Conservation (phyloP, 64 coral and sea anemone genomes). For the Pocillopora verrucosa region DNA sequence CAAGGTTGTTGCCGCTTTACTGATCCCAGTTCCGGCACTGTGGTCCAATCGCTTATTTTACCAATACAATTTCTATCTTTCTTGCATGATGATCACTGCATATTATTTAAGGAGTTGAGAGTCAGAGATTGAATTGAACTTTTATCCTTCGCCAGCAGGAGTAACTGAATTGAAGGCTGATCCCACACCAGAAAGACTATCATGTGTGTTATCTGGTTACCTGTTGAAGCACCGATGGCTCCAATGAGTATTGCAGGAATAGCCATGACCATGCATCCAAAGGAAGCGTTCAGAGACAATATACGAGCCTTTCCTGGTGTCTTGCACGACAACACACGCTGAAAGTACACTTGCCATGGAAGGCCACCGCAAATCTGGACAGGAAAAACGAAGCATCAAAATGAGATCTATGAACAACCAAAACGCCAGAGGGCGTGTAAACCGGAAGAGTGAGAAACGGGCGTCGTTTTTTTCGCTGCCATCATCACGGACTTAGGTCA, state of each 20-base stretch:
- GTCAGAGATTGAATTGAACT: no score
- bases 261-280: constrained; percentile 52
- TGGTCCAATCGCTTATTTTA: no score
- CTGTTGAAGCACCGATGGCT: constrained; percentile 61
- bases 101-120: no score
- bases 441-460: no score
- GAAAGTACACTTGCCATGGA: constrained; percentile 83
- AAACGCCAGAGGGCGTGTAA: no score
- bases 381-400: not conserved
- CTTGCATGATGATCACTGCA: no score
- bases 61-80: no score
- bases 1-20: no score
- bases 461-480: no score
- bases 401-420: not conserved
- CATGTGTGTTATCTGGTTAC: not conserved
- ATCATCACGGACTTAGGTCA: no score
- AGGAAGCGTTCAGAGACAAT: constrained; percentile 37
- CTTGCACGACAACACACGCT: constrained; percentile 67
- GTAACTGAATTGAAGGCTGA: not conserved
- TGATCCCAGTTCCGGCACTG: no score
- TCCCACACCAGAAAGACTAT: not conserved
- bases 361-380: constrained; percentile 65
- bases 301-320: constrained; percentile 31
- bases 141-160: not conserved
- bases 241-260: constrained; percentile 66